These are phyloP conservation scores for Drosophila prostipennis DNA, from an alignment of 2,888 invertebrate genomes.

Conservation along the genomic window DNA sequence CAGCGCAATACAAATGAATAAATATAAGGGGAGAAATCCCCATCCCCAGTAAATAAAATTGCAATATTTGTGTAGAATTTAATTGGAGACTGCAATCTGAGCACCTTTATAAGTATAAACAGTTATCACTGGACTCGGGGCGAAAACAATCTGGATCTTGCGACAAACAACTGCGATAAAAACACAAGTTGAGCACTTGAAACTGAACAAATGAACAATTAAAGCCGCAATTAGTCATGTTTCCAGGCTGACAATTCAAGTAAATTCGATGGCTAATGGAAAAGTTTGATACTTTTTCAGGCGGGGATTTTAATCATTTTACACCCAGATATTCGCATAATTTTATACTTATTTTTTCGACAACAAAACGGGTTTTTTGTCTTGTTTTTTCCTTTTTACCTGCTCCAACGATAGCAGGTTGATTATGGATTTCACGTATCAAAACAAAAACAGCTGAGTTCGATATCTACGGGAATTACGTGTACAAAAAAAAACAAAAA, in stretches of 20 bases:
- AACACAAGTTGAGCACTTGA: constrained; percentile 23
- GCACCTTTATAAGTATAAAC: background rate
- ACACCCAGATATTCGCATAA: constrained; percentile 11
- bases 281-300: constrained; percentile 25
- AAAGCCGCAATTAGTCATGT: constrained; percentile 57
- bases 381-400: constrained; percentile 1
- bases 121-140: constrained; percentile 9
- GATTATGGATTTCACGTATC: constrained; percentile 63
- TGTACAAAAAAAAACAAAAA: constrained; percentile 18
- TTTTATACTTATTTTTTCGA: constrained; percentile 1
- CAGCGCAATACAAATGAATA: background rate
- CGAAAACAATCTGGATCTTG: constrained; percentile 37
- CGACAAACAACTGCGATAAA: constrained; percentile 35
- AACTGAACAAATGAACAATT: constrained; percentile 35
- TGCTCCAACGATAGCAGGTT: constrained; percentile 27
- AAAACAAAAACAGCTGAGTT: constrained; percentile 72
- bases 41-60: constrained; percentile 1
- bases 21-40: background rate
- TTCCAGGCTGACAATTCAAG: constrained; percentile 1
- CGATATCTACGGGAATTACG: constrained; percentile 51
- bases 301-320: constrained; percentile 9
- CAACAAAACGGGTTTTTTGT: constrained; percentile 24
- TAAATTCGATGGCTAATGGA: constrained; percentile 17
- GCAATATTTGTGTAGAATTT: background rate
- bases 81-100: background rate